A percentile compares a stretch with the other conserved stretches of the same genome.
phyloP scores from a whole-genome alignment of 2,888 invertebrate species.

The Trichacis sp. region DNA sequence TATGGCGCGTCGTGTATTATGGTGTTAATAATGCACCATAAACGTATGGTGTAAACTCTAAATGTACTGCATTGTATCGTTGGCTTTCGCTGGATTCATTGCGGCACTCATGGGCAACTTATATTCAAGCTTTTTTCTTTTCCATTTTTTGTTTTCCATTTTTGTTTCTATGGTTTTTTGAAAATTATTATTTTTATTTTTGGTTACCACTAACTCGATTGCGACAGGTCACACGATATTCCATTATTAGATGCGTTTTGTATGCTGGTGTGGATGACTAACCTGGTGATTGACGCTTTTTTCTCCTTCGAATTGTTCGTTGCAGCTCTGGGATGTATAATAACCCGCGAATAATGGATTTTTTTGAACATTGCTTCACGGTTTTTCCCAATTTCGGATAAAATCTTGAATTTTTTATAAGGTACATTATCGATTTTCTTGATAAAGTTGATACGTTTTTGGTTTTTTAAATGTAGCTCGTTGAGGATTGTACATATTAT shows the following conservation, averaged over 20 bases:
- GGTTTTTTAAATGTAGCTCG: too few relatives aligned
- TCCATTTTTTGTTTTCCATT: conserved; percentile 21
- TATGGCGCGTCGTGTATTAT: too few relatives aligned
- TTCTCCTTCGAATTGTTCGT: conserved; percentile 27
- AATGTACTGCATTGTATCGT: conserved; percentile 51
- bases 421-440: too few relatives aligned
- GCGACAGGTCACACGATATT: conserved; percentile 40
- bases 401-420: too few relatives aligned
- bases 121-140: conserved; percentile 35
- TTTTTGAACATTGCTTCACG: too few relatives aligned
- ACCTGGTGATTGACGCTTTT: conserved; percentile 56
- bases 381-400: too few relatives aligned
- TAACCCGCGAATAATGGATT: too few relatives aligned
- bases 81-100: conserved; percentile 61
- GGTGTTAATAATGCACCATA: too few relatives aligned
- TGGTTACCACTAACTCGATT: conserved; percentile 48
- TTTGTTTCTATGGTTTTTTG: too few relatives aligned
- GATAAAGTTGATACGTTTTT: too few relatives aligned
- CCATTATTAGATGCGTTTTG: conserved; percentile 59
- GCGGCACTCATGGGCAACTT: conserved; percentile 48
- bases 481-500: too few relatives aligned
- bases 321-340: neutral
- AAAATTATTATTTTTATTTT: too few relatives aligned
- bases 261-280: conserved; percentile 63
- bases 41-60: conserved; percentile 27